A percentile compares a stretch with the other conserved stretches of the same genome.
These are phyloP conservation scores for Tipula lateralis DNA, from an alignment of 2,888 invertebrate species.

Conservation along the genomic window DNA sequence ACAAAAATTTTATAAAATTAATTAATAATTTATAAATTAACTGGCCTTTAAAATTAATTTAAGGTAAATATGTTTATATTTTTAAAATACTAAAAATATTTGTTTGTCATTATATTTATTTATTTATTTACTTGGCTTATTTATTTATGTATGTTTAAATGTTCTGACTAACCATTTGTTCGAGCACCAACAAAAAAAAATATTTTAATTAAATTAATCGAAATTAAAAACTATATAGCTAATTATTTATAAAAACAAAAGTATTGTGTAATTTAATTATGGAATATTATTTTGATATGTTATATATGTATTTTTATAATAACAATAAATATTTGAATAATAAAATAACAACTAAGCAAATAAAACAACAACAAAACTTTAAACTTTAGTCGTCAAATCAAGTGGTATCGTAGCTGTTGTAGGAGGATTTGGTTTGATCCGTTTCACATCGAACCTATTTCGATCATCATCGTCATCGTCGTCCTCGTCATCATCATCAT, in stretches of 20 bases:
- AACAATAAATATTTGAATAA: constrained; percentile 11
- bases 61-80: background rate
- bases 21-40: constrained; percentile 15
- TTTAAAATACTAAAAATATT: background rate
- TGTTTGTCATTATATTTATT: background rate
- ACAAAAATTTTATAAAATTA: constrained; percentile 12
- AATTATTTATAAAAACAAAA: background rate
- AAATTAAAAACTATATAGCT: background rate
- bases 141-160: background rate
- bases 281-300: background rate
- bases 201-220: background rate
- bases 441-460: constrained; percentile 52
- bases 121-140: background rate
- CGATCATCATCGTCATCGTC: constrained; percentile 49
- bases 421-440: constrained; percentile 47
- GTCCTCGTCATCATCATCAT: constrained; percentile 51
- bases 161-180: constrained; percentile 9
- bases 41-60: constrained; percentile 6
- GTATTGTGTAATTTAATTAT: background rate
- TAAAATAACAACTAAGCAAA: background rate
- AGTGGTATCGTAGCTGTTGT: constrained; percentile 41
- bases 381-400: constrained; percentile 64
- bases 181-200: background rate
- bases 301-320: too few relatives aligned
- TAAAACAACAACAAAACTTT: background rate